Conservation (phyloP, 2,113 vertebrate species). For the Myodes glareolus region DNA sequence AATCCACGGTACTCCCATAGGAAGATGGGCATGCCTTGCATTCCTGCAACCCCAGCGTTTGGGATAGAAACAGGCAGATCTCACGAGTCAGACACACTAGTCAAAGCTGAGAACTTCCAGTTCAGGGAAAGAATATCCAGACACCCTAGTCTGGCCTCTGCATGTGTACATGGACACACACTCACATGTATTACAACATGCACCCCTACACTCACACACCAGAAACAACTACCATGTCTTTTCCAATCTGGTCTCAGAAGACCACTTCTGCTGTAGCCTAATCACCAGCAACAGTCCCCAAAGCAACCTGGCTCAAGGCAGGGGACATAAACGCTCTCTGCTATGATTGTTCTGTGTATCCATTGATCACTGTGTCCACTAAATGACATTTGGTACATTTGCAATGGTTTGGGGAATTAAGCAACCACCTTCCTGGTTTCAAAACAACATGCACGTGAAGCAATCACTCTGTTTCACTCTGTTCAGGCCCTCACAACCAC, state of each 20-base stretch:
- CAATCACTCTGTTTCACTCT: not conserved
- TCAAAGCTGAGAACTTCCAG: not conserved
- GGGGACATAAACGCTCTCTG: not conserved
- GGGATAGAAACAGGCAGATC: not conserved
- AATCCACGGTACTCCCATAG: not conserved
- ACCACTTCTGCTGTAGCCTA: not conserved
- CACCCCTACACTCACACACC: not conserved
- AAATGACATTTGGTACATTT: not conserved
- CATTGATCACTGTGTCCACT: not conserved
- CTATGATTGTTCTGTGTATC: not conserved
- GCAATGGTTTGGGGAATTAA: not conserved
- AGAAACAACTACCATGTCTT: not conserved
- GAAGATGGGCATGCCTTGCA: not conserved
- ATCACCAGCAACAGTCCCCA: not conserved
- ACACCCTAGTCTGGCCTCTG: not conserved
- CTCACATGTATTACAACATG: not conserved
- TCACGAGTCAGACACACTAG: not conserved
- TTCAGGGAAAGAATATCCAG: not conserved
- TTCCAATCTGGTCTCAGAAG: not conserved
- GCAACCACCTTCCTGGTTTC: not conserved
- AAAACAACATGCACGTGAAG: not conserved
- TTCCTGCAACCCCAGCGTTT: no score
- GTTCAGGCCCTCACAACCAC: not conserved
- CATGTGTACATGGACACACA: not conserved
- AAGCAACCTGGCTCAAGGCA: not conserved